phyloP scores from a whole-genome alignment of 2,888 invertebrate species.

The Oligia fasciuncula region DNA sequence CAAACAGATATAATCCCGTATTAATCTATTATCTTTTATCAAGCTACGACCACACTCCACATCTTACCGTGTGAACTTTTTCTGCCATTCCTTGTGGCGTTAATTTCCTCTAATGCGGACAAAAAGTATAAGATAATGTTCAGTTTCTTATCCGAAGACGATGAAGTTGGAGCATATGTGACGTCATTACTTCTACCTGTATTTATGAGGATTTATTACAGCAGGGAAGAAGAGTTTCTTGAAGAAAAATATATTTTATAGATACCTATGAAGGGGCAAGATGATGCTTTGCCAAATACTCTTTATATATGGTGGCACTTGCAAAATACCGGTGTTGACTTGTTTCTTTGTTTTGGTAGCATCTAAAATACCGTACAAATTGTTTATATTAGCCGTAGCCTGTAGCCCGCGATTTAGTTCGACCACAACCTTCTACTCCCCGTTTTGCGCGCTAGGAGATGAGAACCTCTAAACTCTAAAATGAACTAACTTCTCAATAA shows the following conservation, averaged over 20 bases:
- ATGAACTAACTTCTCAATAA: background rate
- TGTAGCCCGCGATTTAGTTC: background rate
- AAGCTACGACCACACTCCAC: conserved; percentile 6
- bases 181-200: conserved; percentile 49
- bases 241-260: background rate
- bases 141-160: conserved; percentile 53
- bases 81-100: conserved; percentile 42
- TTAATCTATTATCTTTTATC: conserved; percentile 32
- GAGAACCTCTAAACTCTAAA: background rate
- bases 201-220: conserved; percentile 40
- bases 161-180: conserved; percentile 43
- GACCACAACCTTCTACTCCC: background rate
- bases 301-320: background rate
- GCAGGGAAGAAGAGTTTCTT: background rate
- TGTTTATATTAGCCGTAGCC: background rate
- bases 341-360: background rate
- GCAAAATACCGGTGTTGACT: background rate
- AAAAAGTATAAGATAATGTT: conserved; percentile 59
- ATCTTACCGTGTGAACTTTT: conserved; percentile 43
- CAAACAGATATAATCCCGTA: background rate
- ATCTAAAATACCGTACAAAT: background rate
- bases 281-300: background rate
- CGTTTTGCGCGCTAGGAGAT: background rate
- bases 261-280: background rate
- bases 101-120: conserved; percentile 65